Conservation (phyloP, 37 sponge, comb jelly and placozoan species). For the Geodia barretti region DNA sequence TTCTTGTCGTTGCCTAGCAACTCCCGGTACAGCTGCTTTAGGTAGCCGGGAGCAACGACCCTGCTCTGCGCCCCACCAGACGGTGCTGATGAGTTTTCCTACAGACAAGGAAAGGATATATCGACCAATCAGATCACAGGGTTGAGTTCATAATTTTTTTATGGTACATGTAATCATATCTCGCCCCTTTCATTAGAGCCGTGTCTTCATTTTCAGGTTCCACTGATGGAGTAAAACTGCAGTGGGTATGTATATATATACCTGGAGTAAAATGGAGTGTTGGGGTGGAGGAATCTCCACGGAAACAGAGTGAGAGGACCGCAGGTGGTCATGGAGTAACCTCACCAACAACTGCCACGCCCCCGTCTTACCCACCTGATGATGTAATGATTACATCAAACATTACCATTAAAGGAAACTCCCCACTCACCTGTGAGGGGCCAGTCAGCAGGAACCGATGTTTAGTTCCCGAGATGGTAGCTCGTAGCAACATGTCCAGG, state of each 20-base stretch:
- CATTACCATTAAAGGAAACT: no score
- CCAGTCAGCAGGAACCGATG: conserved; percentile 69
- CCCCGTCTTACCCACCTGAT: conserved; percentile 85
- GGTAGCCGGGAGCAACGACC: conserved; percentile 33
- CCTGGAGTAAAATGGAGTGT: conserved; percentile 23
- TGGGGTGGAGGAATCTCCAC: conserved; percentile 10
- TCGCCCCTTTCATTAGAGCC: no score
- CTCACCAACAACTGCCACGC: conserved; percentile 71
- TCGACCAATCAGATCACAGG: neutral
- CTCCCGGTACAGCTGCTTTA: conserved; percentile 11
- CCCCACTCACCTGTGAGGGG: conserved; percentile 88
- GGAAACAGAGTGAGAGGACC: conserved; percentile 57
- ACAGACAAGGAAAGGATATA: no score
- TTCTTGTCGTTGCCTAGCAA: neutral
- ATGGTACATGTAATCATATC: no score
- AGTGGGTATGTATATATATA: no score
- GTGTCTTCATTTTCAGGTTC: no score
- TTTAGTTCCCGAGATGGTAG: conserved; percentile 7
- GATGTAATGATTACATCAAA: no score
- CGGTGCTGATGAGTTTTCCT: neutral
- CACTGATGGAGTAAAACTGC: no score
- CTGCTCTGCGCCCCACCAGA: conserved; percentile 17
- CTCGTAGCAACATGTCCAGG: conserved; percentile 32
- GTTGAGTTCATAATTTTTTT: neutral
- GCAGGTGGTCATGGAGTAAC: conserved; percentile 62